Conservation (phyloP, 2,797 vertebrate genomes). For the Cuniculus paca region DNA sequence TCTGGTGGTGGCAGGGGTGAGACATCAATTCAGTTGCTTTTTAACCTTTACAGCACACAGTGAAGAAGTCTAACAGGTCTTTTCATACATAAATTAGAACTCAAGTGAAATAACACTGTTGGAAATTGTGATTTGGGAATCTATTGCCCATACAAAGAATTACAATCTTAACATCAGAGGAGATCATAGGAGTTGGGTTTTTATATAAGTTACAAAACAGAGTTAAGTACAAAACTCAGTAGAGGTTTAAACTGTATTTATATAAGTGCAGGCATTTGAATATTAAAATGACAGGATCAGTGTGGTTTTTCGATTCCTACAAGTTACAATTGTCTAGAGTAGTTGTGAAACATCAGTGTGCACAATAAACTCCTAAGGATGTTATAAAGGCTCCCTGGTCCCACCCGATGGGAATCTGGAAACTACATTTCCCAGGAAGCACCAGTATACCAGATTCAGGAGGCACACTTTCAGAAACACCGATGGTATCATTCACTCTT, state of each 20-base stretch:
- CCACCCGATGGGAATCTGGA: not conserved
- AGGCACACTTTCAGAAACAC: not conserved
- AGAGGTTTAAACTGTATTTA: not conserved
- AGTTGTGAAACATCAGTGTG: not conserved
- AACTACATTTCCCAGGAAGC: not conserved
- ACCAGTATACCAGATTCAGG: no score
- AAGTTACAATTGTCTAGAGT: not conserved
- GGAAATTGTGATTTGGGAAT: not conserved
- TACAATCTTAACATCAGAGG: not conserved
- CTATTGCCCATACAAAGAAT: not conserved
- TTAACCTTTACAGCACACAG: not conserved
- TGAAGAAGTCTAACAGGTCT: not conserved
- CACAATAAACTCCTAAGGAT: not conserved
- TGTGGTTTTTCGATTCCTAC: not conserved
- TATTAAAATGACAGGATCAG: not conserved
- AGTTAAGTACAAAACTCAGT: not conserved
- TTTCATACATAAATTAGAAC: not conserved
- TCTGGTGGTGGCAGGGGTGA: not conserved
- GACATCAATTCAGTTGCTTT: not conserved
- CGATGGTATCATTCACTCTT: accelerated
- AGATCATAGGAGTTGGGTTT: not conserved
- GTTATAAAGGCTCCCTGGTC: not conserved
- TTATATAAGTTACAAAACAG: not conserved
- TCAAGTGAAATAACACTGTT: not conserved
- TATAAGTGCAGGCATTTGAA: not conserved